Evolutionary conservation across 2,888 invertebrate genomes (phyloP).

Genomic region (Anoplius nigerrimus): DNA sequence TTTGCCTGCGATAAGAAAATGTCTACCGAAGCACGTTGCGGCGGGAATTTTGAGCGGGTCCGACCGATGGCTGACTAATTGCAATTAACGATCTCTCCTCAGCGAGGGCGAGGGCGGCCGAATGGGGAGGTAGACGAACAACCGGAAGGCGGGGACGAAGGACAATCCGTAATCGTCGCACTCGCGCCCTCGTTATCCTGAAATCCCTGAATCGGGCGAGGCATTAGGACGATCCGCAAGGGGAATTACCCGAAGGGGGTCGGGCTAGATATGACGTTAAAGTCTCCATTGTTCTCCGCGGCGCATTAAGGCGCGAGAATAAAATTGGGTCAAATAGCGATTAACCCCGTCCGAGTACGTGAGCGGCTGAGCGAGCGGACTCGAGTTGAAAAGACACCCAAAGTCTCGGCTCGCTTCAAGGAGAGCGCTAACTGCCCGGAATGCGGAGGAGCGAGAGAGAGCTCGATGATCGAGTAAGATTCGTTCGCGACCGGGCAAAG

Average conservation of each 20-base stretch:
- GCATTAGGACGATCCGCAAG: conserved; percentile 34
- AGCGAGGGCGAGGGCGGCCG: too few species aligned
- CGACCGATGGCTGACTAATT: conserved; percentile 43
- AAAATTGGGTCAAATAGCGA: conserved; percentile 73
- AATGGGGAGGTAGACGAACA: conserved; percentile 30
- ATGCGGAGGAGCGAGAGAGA: background rate
- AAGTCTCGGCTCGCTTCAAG: conserved; percentile 9
- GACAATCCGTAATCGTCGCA: conserved; percentile 52
- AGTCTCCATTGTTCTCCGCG: conserved; percentile 67
- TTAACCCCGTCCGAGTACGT: conserved; percentile 67
- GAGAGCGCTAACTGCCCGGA: background rate
- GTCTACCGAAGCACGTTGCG: too few species aligned
- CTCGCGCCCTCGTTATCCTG: conserved; percentile 49
- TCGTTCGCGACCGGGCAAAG: background rate
- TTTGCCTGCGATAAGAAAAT: too few species aligned
- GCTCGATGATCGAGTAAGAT: background rate
- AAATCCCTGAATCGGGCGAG: conserved; percentile 40
- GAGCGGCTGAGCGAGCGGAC: conserved; percentile 49
- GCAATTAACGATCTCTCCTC: conserved; percentile 48
- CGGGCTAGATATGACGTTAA: conserved; percentile 56
- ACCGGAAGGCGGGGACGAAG: conserved; percentile 42
- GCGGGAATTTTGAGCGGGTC: background rate
- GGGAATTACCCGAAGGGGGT: conserved; percentile 36
- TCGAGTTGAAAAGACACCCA: conserved; percentile 14
- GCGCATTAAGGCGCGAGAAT: conserved; percentile 67